Base-by-base conservation (phyloP, 1,140 invertebrate species). In the Archegozetes longisetosus region DNA sequence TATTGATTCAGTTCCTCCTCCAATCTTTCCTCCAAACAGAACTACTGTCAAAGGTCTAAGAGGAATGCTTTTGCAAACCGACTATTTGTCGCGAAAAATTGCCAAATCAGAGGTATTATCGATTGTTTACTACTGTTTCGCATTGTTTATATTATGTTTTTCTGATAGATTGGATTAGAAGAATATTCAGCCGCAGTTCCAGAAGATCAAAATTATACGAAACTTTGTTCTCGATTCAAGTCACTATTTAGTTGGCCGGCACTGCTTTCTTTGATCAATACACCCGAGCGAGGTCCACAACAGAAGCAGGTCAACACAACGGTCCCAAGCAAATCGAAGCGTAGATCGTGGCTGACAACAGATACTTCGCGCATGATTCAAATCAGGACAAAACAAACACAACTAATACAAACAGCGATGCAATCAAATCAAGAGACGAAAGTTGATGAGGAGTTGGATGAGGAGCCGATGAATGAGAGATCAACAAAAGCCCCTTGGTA, bases 241-340 rank as follows among this genome's bases (percentile, higher is more conserved):
- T 20, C 20, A 51, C 20, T 51, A 25, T 51, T 51, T n/a, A 9
- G n/a, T 26, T 51, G 50, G 50, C 50, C 50, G 50, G 50, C 50
- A 20, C 20, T 51, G 20, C 13, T 51, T 4, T 51, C 50, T 4
- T 6, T 26, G 24, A 9, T 13, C 4, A n/a, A 51, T 20, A 4
- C 50, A 20, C 50, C 50, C 20, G 50, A 22, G 20, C 20, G 24
- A 51, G 17, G 32, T 17, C 6, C 6, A 6, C 76, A 12, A 25
- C 4, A 51, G 24, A n/a, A 51, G 50, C 20, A 6, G n/a, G 20
- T 51, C 6, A 51, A 51, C 20, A n/a, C 6, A 9, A 6, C 4
- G 12, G 6, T 4, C 4, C 20, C 20, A n/a, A 20, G 6, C 20
- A 20, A 20, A 9, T 12, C 6, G 4, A 20, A 51, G 6, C 50